Percentiles rank a stretch among this genome's conserved stretches.
These are phyloP conservation scores for Zosterops japonicus DNA, from an alignment of 2,113 vertebrate species.

Conservation along the genomic window DNA sequence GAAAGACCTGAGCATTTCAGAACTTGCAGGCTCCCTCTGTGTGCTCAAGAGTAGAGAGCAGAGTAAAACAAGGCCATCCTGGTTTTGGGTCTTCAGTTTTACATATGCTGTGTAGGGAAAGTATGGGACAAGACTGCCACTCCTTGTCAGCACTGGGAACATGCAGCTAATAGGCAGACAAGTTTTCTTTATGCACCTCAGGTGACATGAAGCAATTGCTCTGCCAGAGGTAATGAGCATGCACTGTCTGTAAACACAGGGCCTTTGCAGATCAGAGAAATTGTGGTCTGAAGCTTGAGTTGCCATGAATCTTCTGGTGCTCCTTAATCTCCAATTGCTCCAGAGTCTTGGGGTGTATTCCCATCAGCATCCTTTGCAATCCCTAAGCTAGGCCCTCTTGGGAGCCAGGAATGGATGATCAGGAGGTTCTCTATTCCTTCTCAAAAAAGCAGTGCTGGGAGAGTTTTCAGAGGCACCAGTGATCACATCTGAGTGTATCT, in stretches of 20 bases:
- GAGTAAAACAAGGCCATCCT: background rate
- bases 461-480: background rate
- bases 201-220: background rate
- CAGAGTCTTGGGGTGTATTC: background rate
- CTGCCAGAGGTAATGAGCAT: background rate
- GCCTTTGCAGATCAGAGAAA: background rate
- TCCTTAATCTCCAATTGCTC: background rate
- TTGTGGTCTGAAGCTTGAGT: background rate
- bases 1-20: background rate
- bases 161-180: background rate
- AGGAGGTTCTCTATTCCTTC: background rate
- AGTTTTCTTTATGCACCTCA: background rate
- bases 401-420: background rate
- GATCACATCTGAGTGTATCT: background rate
- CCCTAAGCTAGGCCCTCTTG: background rate
- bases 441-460: background rate
- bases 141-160: background rate
- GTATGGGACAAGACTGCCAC: conserved; percentile 2
- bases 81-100: background rate
- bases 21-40: background rate
- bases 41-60: background rate
- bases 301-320: background rate
- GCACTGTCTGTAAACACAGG: background rate
- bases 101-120: rapidly evolving
- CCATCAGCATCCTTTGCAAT: background rate